phyloP scores from a whole-genome alignment of 2,113 vertebrate genomes.

The Muscicapa adusta region DNA sequence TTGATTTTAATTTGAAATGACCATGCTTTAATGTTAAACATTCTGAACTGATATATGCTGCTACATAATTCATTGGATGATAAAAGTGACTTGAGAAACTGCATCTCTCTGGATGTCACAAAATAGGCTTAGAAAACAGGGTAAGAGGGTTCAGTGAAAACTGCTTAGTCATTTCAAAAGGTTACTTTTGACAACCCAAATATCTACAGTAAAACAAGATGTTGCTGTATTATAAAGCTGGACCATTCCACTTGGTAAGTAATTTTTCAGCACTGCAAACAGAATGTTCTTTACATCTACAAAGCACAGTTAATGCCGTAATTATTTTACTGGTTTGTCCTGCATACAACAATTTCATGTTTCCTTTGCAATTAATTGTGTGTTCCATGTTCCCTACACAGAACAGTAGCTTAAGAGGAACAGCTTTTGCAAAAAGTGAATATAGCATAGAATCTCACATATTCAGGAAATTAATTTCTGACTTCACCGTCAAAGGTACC shows the following conservation, averaged over 20 bases:
- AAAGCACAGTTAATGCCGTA: neutral
- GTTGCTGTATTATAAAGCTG: neutral
- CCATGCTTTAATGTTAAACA: conserved; percentile 11
- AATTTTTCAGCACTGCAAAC: neutral
- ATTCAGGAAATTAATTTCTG: neutral
- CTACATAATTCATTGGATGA: neutral
- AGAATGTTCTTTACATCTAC: neutral
- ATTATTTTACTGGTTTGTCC: neutral
- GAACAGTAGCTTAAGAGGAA: neutral
- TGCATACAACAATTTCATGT: neutral
- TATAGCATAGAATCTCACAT: neutral
- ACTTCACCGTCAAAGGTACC: neutral
- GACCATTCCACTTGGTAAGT: neutral
- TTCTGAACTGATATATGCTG: conserved; percentile 1
- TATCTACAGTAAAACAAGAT: neutral
- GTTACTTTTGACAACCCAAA: neutral
- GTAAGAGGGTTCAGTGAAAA: neutral
- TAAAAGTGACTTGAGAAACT: neutral
- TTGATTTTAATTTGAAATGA: conserved; percentile 53
- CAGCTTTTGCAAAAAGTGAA: neutral
- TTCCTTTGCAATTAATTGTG: neutral
- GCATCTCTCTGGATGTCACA: neutral
- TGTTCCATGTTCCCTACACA: neutral
- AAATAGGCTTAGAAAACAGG: neutral
- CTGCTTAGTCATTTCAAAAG: neutral